Base-by-base conservation (phyloP, 2,113 vertebrate genomes). In the Eubucco bourcierii region DNA sequence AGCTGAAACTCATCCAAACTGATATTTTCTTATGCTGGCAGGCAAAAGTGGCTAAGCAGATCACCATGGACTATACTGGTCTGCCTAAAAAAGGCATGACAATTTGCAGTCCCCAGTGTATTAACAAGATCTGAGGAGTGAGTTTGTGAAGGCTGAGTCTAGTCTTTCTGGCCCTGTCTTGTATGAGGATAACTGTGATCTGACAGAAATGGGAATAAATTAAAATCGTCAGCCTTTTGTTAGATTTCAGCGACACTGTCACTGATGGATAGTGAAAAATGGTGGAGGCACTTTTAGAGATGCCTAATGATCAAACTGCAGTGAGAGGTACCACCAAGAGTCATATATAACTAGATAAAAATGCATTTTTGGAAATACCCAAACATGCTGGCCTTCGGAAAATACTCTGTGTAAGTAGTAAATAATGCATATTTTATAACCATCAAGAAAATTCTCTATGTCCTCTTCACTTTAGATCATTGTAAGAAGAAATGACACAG, bases 371-470 rank as follows among this genome's bases (percentile, higher is more conserved):
- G 76, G 39, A 93, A 96, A 95, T 89, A 79, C 61, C 84, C 66
- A 88, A 88, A 39, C 63, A 53, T 33, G 37, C 7, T 47, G 29
- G 66, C 41, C 59, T 66, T 80, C 90, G 73, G 73, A 63, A 89
- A 95, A 93, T 91, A 92, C 52, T 87, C 47, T 27, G 28, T 74
- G 41, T n/a, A 23, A 66, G 61, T 93, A 94, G 84, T 93, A 95
- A 95, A 89, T 90, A 94, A 91, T 66, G 66, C 5, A 85, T 55
- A 4, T 87, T 90, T 96, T 96, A 93, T 88, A 92, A 82, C 33
- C 76, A 92, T 89, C 27, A 84, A 96, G 95, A 84, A 97, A 96
- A 93, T 94, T 90, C 84, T 75, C 74, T 89, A 96, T 95, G 84
- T 66, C 81, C 34, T 94, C 92, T 94, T 97, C 80, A 52, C 90